Base-by-base conservation (phyloP, 2,797 vertebrate genomes). In the Dendrocincla fuliginosa region DNA sequence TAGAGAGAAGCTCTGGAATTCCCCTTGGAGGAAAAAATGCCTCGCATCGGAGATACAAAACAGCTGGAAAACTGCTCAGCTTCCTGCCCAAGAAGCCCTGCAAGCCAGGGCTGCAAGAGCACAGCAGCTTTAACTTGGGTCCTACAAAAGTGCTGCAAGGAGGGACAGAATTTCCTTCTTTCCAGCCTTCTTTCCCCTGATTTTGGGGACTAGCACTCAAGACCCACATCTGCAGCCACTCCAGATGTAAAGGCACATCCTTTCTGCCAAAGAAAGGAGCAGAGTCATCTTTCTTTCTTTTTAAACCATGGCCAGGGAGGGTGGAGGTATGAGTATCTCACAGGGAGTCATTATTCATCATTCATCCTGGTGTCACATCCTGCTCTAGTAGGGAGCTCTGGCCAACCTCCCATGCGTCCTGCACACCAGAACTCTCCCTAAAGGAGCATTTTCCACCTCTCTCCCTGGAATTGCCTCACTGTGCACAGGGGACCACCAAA, bases 31-130 rank as follows among this genome's bases (percentile, higher is more conserved):
- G 83, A 73, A 88, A 87, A 89, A 86, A 65, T 9, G 77, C 52
- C 80, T 93, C 77, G 52, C 12, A 44, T 3, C 0, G 0, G 63
- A 95, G 94, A 95, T 52, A 75, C 32, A 82, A 67, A 94, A 55
- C 92, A 97, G 88, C 94, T 96, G 96, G 90, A 88, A 86, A 91
- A 52, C 77, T 59, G 59, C 60, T 79, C 74, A 88, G 88, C 88
- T 79, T 84, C 67, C 81, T 67, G 67, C 74, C 60, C 88, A 79
- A 89, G 90, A 85, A 93, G 85, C 32, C 11, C 65, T 23, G 80
- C 80, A 79, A 42, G 73, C 6, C 6, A 0, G 32, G 55, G 59
- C 63, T 75, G 65, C 57, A 11, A 49, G 60, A 91, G 47, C 57
- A 79, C 18, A 69, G 74, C 9, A 73, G 35, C 46, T 50, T 56